These are phyloP conservation scores for Arenaria interpres DNA, from an alignment of 2,113 vertebrate genomes.

Conservation along the genomic window DNA sequence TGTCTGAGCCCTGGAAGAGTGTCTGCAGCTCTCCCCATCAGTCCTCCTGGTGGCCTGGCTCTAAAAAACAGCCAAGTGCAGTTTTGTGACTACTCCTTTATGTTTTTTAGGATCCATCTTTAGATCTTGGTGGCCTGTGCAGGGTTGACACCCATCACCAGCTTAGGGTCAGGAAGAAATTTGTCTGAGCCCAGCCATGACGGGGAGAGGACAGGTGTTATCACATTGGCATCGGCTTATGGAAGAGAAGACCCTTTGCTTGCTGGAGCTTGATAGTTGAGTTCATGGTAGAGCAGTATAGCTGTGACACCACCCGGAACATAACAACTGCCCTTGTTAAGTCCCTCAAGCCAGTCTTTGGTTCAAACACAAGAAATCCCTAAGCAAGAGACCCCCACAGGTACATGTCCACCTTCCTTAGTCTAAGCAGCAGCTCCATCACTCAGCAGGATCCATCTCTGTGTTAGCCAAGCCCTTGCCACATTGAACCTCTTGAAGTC, in stretches of 20 bases:
- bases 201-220: neutral
- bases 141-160: neutral
- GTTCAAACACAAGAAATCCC: neutral
- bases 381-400: neutral
- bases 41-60: neutral
- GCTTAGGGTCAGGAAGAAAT: neutral
- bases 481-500: neutral
- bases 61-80: neutral
- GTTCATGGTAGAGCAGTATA: neutral
- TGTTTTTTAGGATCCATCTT: neutral
- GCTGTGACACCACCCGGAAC: neutral
- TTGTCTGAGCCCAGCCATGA: neutral
- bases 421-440: neutral
- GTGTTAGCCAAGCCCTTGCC: neutral
- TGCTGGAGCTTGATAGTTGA: accelerated
- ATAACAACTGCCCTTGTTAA: neutral
- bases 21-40: accelerated
- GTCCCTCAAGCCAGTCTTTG: neutral
- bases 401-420: neutral
- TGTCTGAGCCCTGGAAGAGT: neutral
- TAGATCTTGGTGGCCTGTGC: neutral
- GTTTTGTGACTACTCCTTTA: neutral
- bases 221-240: neutral
- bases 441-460: neutral
- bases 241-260: neutral